phyloP scores from a whole-genome alignment of 1,140 invertebrate genomes.

The Galleria mellonella region DNA sequence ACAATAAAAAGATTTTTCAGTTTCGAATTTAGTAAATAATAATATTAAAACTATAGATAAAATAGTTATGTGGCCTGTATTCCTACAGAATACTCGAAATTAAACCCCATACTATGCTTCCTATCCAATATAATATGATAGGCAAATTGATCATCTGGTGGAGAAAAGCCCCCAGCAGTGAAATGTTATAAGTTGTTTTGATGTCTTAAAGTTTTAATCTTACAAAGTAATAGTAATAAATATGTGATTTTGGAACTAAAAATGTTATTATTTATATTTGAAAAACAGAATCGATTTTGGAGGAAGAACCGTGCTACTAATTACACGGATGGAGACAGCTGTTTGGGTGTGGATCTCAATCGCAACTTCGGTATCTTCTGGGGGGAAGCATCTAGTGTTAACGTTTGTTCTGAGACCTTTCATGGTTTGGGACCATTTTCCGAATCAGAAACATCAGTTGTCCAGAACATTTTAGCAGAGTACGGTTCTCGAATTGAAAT shows the following conservation, averaged over 20 bases:
- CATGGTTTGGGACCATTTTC: conserved; percentile 79
- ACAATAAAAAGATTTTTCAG: too few species aligned
- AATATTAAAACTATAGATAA: too few species aligned
- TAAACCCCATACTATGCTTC: too few species aligned
- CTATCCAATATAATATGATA: too few species aligned
- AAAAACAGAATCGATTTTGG: conserved; percentile 48
- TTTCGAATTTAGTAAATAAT: too few species aligned
- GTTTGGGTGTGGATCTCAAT: conserved; percentile 51
- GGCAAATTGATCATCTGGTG: too few species aligned
- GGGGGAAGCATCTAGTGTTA: conserved; percentile 78
- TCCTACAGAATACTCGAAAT: too few species aligned
- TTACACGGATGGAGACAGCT: conserved; percentile 33
- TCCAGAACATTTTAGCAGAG: conserved; percentile 64
- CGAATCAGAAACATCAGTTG: conserved; percentile 77
- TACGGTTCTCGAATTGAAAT: conserved; percentile 65
- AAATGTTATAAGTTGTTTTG: too few species aligned
- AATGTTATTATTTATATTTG: conserved; percentile 11
- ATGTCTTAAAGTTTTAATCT: too few species aligned
- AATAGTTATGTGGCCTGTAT: too few species aligned
- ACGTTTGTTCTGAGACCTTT: conserved; percentile 77
- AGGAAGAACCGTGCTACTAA: conserved; percentile 30
- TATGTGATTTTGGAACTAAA: background rate
- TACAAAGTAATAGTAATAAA: too few species aligned
- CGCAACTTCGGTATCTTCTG: conserved; percentile 69
- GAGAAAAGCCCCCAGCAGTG: too few species aligned